Evolutionary conservation across 2,888 invertebrate genomes (phyloP).

Genomic region (Apodemia duryi): DNA sequence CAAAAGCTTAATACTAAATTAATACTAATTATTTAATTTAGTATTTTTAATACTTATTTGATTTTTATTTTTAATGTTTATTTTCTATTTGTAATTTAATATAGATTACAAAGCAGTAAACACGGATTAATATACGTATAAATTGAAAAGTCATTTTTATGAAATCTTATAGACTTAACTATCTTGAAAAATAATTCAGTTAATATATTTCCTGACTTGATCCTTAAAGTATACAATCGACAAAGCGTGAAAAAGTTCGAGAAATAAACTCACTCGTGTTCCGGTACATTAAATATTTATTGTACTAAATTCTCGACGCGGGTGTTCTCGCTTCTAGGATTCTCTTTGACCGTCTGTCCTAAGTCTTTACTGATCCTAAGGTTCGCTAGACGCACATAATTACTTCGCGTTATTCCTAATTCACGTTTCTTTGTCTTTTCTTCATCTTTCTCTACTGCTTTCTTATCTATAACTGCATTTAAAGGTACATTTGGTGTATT

Average conservation of each 20-base stretch:
- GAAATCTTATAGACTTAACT: too few species aligned
- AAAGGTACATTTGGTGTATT: slow-evolving; percentile 40
- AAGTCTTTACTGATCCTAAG: slow-evolving; percentile 60
- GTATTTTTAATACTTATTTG: too few species aligned
- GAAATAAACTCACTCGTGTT: slow-evolving; percentile 5
- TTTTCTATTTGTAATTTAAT: too few species aligned
- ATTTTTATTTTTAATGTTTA: too few species aligned
- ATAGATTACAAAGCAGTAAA: too few species aligned
- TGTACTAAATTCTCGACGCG: slow-evolving; percentile 1
- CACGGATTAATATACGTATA: too few species aligned
- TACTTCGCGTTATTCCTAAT: slow-evolving; percentile 62
- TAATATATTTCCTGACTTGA: background rate
- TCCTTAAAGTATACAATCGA: background rate
- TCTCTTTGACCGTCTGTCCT: slow-evolving; percentile 35
- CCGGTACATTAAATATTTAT: background rate
- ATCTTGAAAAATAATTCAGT: too few species aligned
- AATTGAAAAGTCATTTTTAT: too few species aligned
- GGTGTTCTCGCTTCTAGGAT: slow-evolving; percentile 23
- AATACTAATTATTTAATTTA: too few species aligned
- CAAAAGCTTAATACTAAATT: too few species aligned
- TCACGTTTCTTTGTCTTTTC: slow-evolving; percentile 43
- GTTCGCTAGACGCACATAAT: slow-evolving; percentile 71
- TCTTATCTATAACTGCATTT: slow-evolving; percentile 42
- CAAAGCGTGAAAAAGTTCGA: background rate
- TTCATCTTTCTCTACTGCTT: slow-evolving; percentile 31